Base-by-base conservation (phyloP, 1,140 invertebrate genomes). In the Cotesia glomerata region DNA sequence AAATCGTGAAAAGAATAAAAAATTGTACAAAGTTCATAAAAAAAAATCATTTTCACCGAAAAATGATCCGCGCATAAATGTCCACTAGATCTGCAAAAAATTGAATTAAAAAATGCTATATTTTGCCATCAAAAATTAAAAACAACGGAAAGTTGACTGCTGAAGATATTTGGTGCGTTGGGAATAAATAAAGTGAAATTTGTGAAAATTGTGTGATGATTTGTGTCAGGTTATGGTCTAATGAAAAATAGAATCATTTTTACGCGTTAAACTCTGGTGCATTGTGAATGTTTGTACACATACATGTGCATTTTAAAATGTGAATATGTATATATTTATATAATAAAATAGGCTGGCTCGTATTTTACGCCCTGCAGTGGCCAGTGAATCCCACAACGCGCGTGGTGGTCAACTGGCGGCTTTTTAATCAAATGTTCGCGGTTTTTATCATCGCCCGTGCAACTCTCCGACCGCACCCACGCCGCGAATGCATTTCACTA, bases 381-480 rank as follows among this genome's bases (percentile, higher is more conserved):
- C 14, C 56, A 58, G 14, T 62, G 34, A 62, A 62, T 64, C 39
- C 62, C 62, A 16, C 35, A 49, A 64, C 11, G 45, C 14, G 11
- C 32, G 16, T 66, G 49, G 45, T 66, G 64, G 64, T 66, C 49
- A 26, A 66, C 49, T 35, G 64, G 49, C 26, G 64, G 49, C 45
- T 66, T 66, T 66, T 66, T 66, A 66, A 66, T 66, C 64, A 66
- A 66, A 66, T 66, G 49, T 35, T 16, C 35, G 26, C 18, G 34
- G 64, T 52, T 66, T 66, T 66, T 66, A 66, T 66, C 49, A 66
- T 66, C 64, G 49, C 64, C 52, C 11, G 62, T 26, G 18, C 64
- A 34, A 54, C 18, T 52, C 5, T 34, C 34, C 32, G 35, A 62
- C 59, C 59, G 59, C 59, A 62, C 59, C 59, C 59, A 36, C 35